phyloP scores from a whole-genome alignment of 2,797 vertebrate species.

The Myripristis jacobus region DNA sequence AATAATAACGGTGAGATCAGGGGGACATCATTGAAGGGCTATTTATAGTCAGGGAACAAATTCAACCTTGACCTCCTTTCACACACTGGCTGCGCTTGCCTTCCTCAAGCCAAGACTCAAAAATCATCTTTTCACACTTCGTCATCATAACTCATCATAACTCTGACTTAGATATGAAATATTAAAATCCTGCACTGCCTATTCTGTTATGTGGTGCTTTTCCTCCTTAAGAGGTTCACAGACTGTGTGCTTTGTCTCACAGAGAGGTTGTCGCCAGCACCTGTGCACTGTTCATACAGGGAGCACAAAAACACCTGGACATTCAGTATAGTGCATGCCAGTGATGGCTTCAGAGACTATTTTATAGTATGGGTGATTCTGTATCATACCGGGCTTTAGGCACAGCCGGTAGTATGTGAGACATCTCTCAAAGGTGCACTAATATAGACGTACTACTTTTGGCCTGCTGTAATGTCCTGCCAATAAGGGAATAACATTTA shows the following conservation, averaged over 20 bases:
- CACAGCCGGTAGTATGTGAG: neutral
- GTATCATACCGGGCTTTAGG: slow-evolving; percentile 25
- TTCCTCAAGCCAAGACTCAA: slow-evolving; percentile 57
- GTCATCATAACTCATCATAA: slow-evolving; percentile 54
- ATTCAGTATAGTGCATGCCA: slow-evolving; percentile 8
- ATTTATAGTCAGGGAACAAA: slow-evolving; percentile 71
- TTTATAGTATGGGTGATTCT: slow-evolving; percentile 6
- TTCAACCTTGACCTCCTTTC: slow-evolving; percentile 78
- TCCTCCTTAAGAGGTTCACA: slow-evolving; percentile 47
- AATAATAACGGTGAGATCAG: slow-evolving; percentile 74
- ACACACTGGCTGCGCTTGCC: slow-evolving; percentile 51
- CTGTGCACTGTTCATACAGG: slow-evolving; percentile 17
- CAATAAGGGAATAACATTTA: slow-evolving; percentile 21
- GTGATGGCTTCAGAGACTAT: neutral
- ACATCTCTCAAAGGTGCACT: slow-evolving; percentile 3
- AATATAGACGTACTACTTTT: slow-evolving; percentile 27
- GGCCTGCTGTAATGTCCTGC: slow-evolving; percentile 10
- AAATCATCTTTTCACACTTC: slow-evolving; percentile 65
- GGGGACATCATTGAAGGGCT: slow-evolving; percentile 60
- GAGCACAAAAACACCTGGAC: slow-evolving; percentile 25
- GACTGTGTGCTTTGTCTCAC: slow-evolving; percentile 35
- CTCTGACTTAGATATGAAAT: slow-evolving; percentile 67
- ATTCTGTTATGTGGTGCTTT: slow-evolving; percentile 54
- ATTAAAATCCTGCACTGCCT: slow-evolving; percentile 58
- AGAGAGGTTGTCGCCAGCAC: slow-evolving; percentile 13